Evolutionary conservation across 2,113 vertebrate species (phyloP), one percentile per base, ranked within the genome.

Genomic region (Platichthys stellatus): DNA sequence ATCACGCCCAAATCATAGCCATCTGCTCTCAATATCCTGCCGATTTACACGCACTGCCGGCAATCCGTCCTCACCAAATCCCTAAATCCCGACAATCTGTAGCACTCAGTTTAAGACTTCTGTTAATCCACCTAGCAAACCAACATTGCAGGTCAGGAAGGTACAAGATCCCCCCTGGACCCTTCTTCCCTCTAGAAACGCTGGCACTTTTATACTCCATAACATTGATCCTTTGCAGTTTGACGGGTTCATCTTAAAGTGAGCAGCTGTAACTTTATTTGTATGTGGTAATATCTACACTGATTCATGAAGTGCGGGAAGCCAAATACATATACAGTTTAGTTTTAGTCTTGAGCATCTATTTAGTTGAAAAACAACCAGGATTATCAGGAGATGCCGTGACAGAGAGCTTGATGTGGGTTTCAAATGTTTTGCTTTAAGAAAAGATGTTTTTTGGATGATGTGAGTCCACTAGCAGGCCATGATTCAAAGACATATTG

Each of bases 1-100:
- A 94, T 87, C 88, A 69, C 87, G 9, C 74, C 90, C 90, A 93
- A 93, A 95, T 93, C 78, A 69, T 90, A 61, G 88, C 94, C 95
- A 96, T 95, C 95, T 95, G 95, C 93, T 89, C 87, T 94, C 95
- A 93, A 94, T 94, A 92, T 91, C 93, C 80, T 23, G 62, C 9
- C 87, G 80, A 95, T 92, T 93, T 90, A 88, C 80, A 74, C 75
- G 91, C 3, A 3, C 88, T 84, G 85, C 79, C 79, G 79, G 92
- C 92, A 94, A 94, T 94, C 93, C 74, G 5, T 92, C 92, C 74
- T 54, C 45, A 76, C 81, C 94, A 95, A 93, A 96, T 95, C 94
- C 89, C 53, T 91, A 95, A 96, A 96, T 95, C 94, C 92, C 67
- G 3, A 76, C 59, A 90, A 93, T 92, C 90, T 90, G 94, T 86